These are phyloP conservation scores for Chelonoidis abingdonii DNA, from an alignment of 2,113 vertebrate genomes.

Conservation along the genomic window DNA sequence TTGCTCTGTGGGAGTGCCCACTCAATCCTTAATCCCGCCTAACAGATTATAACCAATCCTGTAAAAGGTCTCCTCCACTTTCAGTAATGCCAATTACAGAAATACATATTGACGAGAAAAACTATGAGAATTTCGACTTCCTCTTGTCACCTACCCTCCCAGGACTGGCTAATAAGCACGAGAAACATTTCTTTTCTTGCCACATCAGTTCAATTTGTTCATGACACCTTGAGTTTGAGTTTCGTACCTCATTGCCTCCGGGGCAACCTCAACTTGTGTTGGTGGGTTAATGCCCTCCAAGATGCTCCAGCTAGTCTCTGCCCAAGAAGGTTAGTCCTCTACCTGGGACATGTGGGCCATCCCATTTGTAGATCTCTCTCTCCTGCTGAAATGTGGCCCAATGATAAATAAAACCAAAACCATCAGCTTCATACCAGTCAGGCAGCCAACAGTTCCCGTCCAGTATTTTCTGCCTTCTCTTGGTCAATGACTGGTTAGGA, in stretches of 20 bases:
- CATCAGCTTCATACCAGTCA: too few species aligned
- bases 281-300: background rate
- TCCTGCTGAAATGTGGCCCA: background rate
- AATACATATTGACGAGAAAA: background rate
- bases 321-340: too few species aligned
- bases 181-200: background rate
- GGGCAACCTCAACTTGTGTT: too few species aligned
- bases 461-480: too few species aligned
- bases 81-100: background rate
- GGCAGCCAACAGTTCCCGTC: too few species aligned
- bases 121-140: background rate
- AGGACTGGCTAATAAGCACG: background rate
- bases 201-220: background rate
- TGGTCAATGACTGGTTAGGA: too few species aligned
- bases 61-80: background rate
- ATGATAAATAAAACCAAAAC: background rate
- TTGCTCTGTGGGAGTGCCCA: background rate
- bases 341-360: too few species aligned
- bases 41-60: background rate
- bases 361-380: too few species aligned
- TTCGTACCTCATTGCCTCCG: background rate
- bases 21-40: background rate
- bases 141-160: background rate
- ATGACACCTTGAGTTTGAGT: background rate
- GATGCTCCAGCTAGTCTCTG: background rate